Percentiles rank a stretch among this genome's conserved stretches.
Evolutionary conservation across 2,113 vertebrate species (phyloP).

Genomic region (Anthoscopus minutus): DNA sequence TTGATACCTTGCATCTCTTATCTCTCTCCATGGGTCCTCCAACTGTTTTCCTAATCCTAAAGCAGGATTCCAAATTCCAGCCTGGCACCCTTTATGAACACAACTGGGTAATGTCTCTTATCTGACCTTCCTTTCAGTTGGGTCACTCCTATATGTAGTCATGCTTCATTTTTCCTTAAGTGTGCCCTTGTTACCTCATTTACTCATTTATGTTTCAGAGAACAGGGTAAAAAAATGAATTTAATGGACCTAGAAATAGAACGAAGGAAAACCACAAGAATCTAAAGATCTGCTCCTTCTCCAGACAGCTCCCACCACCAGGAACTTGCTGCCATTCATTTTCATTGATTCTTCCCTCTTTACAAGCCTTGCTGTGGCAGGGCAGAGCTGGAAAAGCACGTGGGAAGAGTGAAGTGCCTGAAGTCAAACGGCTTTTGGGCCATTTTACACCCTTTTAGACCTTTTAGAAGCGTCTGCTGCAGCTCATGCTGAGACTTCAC

Average conservation of each 20-base stretch:
- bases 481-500: rapidly evolving
- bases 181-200: background rate
- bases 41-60: background rate
- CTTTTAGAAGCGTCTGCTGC: background rate
- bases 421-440: background rate
- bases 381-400: background rate
- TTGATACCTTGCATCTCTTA: background rate
- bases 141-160: background rate
- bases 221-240: background rate
- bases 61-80: background rate
- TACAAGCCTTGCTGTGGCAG: background rate
- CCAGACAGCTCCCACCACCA: background rate
- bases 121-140: background rate
- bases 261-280: background rate
- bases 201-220: background rate
- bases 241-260: constrained; percentile 30
- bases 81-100: background rate
- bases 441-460: background rate
- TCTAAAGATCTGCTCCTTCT: background rate
- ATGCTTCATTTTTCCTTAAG: background rate
- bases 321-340: background rate
- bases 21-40: background rate
- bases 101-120: background rate
- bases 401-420: background rate
- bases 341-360: background rate